These are phyloP conservation scores for Taeniopygia guttata DNA, from an alignment of 2,797 vertebrate species.

Conservation along the genomic window DNA sequence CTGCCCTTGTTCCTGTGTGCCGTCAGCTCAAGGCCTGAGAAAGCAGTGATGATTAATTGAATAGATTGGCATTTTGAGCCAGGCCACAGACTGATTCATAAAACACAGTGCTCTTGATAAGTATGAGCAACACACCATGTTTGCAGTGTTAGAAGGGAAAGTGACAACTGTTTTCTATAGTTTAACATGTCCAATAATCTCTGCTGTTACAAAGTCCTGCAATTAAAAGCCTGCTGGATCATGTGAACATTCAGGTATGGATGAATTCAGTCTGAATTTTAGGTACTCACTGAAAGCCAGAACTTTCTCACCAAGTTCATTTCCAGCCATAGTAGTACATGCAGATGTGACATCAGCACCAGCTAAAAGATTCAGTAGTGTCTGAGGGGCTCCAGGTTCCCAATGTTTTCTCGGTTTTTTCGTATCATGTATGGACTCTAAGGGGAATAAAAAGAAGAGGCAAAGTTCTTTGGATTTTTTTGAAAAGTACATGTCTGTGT, in stretches of 20 bases:
- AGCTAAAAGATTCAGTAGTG: conserved; percentile 76
- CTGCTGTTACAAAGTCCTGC: background rate
- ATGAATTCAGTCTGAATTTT: background rate
- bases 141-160: background rate
- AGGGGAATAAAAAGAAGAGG: background rate
- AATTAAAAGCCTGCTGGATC: background rate
- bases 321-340: conserved; percentile 50
- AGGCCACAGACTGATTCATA: background rate
- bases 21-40: background rate
- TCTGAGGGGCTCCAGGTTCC: conserved; percentile 67
- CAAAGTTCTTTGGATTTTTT: background rate
- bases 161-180: background rate
- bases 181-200: background rate
- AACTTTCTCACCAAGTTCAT: conserved; percentile 42
- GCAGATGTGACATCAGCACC: conserved; percentile 60
- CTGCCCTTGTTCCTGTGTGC: background rate
- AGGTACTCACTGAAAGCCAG: background rate
- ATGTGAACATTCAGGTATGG: background rate
- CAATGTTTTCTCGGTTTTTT: conserved; percentile 73
- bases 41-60: background rate
- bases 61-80: background rate
- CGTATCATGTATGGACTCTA: background rate
- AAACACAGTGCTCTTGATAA: fast-evolving
- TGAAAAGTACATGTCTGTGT: background rate
- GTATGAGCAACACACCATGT: background rate